Base-by-base conservation (phyloP, 2,113 vertebrate species). In the Enhydra lutris region DNA sequence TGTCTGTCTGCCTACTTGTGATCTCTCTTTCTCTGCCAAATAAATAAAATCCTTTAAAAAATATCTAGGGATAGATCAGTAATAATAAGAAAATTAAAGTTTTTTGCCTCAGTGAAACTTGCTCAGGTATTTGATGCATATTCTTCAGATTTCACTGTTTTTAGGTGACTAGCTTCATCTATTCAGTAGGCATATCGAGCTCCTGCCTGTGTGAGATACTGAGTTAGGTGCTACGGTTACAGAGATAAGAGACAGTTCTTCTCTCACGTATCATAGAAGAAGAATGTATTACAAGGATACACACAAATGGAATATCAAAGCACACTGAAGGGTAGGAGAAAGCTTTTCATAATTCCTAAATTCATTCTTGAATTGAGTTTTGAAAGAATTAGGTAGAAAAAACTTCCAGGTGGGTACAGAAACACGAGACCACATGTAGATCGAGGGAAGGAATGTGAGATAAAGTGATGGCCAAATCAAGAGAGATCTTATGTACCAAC, bases 281-380 rank as follows among this genome's bases (percentile, higher is more conserved):
- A n/a, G 55, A 81, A 81, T 71, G 59, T n/a, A 61, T 74, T 93
- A 31, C 76, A 63, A 82, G 42, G 39, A 81, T 63, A 52, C 50
- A 90, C 10, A 76, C 73, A 55, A 13, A 24, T 90, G 17, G 76
- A 59, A 50, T 80, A 80, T 59, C 78, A 82, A 96, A 65, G 50
- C 21, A 86, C 18, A 65, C 20, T 65, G n/a, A 85, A 31, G 42
- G 36, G 6, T 89, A 85, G 13, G 47, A 2, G 67, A 90, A 87
- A 47, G 23, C 42, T 73, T 88, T 29, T 83, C 42, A 20, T 42
- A 67, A 81, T 92, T 94, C 52, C 24, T 89, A 39, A 85, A 79
- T 81, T 97, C 39, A 93, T 78, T 90, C 36, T 81, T 95, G 81
- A 96, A 34, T 84, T 78, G 24, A 50, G 42, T 96, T 96, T 97